Evolutionary conservation across 1,140 invertebrate genomes (phyloP).

Genomic region (Aphis craccivora): DNA sequence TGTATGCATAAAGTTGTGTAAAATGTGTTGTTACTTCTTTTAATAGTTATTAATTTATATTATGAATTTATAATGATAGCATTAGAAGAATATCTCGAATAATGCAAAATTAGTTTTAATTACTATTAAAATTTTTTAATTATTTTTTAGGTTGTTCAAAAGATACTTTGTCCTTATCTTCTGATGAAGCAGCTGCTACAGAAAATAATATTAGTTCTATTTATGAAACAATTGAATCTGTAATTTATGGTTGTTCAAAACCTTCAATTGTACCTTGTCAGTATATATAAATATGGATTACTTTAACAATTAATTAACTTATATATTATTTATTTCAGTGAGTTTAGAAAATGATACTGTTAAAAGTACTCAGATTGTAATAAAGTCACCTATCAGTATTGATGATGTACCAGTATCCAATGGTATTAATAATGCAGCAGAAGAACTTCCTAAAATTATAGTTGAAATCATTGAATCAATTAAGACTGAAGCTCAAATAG

Average conservation of each 20-base stretch:
- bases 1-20: background rate
- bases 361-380: background rate
- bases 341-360: background rate
- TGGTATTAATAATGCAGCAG: constrained; percentile 27
- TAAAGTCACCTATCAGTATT: constrained; percentile 32
- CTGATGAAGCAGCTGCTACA: background rate
- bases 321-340: background rate
- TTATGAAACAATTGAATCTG: constrained; percentile 64
- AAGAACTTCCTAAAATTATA: constrained; percentile 45
- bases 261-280: background rate
- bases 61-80: background rate
- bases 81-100: background rate
- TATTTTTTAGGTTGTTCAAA: constrained; percentile 49
- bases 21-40: background rate
- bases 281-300: background rate
- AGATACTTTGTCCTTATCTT: constrained; percentile 24
- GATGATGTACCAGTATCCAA: constrained; percentile 33
- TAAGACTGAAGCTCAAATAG: constrained; percentile 57
- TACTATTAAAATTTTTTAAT: background rate
- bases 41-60: background rate
- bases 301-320: background rate
- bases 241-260: constrained; percentile 61
- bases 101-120: background rate
- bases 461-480: constrained; percentile 49
- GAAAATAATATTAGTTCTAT: constrained; percentile 59